phyloP scores from a whole-genome alignment of 2,113 vertebrate genomes.

The Cheirogaleus medius region DNA sequence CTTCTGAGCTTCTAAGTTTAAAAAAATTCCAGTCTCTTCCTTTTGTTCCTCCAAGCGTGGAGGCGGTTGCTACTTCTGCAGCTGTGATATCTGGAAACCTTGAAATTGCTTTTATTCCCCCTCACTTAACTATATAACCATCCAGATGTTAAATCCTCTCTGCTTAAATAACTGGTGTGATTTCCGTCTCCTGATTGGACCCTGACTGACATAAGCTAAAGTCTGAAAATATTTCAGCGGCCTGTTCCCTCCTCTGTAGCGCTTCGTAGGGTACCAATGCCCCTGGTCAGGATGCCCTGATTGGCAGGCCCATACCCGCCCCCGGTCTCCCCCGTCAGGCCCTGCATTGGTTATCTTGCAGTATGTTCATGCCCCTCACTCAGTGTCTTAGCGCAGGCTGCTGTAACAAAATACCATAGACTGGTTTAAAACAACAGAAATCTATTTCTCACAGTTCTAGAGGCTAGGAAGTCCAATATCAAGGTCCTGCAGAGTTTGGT shows the following conservation, averaged over 20 bases:
- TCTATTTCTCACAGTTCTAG: neutral
- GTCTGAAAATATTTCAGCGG: neutral
- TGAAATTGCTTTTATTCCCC: neutral
- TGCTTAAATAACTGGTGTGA: neutral
- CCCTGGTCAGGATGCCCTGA: neutral
- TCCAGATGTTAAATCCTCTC: neutral
- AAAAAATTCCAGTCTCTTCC: neutral
- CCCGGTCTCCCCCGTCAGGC: neutral
- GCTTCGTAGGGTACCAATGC: fast-evolving
- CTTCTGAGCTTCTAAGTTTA: neutral
- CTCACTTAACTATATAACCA: neutral
- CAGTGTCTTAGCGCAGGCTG: neutral
- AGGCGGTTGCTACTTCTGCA: neutral
- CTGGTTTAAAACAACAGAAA: neutral
- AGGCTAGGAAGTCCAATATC: neutral
- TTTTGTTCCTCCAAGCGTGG: neutral
- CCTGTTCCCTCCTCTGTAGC: neutral
- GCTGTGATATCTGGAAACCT: neutral
- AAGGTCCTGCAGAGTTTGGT: neutral
- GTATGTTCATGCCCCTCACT: neutral
- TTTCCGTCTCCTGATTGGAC: neutral
- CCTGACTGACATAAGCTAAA: neutral
- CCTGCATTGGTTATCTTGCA: neutral
- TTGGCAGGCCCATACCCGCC: neutral
- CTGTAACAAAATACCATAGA: neutral